Conservation (phyloP, 2,113 vertebrate species). For the Camelus dromedarius region DNA sequence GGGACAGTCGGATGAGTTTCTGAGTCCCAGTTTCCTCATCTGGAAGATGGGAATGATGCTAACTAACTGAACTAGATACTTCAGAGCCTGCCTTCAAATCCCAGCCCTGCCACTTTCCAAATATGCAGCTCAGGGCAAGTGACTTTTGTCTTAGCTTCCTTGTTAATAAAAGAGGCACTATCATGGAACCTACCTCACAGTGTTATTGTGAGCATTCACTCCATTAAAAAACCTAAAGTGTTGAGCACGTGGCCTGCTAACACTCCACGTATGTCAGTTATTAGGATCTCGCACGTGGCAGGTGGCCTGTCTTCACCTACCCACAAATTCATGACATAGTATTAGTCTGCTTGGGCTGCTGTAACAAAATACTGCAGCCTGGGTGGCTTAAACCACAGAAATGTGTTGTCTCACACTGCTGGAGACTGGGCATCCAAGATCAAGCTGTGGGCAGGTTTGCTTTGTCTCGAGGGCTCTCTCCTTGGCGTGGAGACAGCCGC, state of each 20-base stretch:
- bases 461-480: neutral
- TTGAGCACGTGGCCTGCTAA: neutral
- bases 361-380: neutral
- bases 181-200: neutral
- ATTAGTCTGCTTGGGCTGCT: neutral
- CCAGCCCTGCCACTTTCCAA: neutral
- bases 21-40: neutral
- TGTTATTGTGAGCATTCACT: neutral
- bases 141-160: neutral
- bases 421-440: neutral
- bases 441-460: neutral
- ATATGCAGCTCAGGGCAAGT: neutral
- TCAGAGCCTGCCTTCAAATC: neutral
- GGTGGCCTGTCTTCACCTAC: neutral
- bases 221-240: neutral
- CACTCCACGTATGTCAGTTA: neutral
- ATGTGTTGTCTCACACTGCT: neutral
- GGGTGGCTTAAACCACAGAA: neutral
- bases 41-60: neutral
- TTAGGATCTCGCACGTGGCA: neutral
- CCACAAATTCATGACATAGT: neutral
- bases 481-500: neutral
- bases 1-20: neutral
- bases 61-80: neutral
- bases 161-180: neutral